A percentile compares a stretch with the other conserved stretches of the same genome.
These are phyloP conservation scores for Solea solea DNA, from an alignment of 2,113 vertebrate species.

Conservation along the genomic window DNA sequence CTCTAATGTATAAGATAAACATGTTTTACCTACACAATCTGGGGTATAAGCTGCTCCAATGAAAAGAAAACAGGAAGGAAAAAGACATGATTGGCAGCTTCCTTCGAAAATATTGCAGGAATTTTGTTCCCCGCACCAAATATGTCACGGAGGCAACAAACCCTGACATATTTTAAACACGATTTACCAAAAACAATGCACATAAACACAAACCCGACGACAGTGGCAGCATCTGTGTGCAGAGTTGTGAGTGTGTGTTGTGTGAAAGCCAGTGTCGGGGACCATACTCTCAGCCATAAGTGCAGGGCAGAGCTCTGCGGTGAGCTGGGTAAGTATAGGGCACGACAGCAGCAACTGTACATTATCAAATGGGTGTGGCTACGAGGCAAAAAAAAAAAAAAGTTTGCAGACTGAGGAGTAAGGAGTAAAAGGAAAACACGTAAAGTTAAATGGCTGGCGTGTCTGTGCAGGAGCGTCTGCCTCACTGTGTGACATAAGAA, in stretches of 20 bases:
- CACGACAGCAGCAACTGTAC: constrained; percentile 45
- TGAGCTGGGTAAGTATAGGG: constrained; percentile 75
- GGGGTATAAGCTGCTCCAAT: no score
- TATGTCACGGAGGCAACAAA: constrained; percentile 27
- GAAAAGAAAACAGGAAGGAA: no score
- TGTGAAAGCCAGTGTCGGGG: constrained; percentile 51
- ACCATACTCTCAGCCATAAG: constrained; percentile 60
- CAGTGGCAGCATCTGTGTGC: constrained; percentile 19
- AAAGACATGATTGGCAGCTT: constrained; percentile 3
- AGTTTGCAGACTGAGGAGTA: constrained; percentile 47
- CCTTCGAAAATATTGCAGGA: constrained; percentile 21
- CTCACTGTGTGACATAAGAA: constrained; percentile 27
- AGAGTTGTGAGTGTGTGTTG: constrained; percentile 29
- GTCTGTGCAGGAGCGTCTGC: constrained; percentile 57
- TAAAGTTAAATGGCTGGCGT: constrained; percentile 47
- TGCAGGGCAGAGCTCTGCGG: constrained; percentile 76
- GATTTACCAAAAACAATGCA: constrained; percentile 25
- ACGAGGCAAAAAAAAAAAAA: constrained; percentile 37
- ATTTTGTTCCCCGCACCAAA: constrained; percentile 18
- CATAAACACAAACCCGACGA: constrained; percentile 12
- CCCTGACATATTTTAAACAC: constrained; percentile 4
- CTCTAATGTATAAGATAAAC: no score
- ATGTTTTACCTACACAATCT: not conserved
- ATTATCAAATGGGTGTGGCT: constrained; percentile 75
- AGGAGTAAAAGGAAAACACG: constrained; percentile 17